These are phyloP conservation scores for Barypeithes pellucidus DNA, from an alignment of 2,888 invertebrate genomes.

Conservation along the genomic window DNA sequence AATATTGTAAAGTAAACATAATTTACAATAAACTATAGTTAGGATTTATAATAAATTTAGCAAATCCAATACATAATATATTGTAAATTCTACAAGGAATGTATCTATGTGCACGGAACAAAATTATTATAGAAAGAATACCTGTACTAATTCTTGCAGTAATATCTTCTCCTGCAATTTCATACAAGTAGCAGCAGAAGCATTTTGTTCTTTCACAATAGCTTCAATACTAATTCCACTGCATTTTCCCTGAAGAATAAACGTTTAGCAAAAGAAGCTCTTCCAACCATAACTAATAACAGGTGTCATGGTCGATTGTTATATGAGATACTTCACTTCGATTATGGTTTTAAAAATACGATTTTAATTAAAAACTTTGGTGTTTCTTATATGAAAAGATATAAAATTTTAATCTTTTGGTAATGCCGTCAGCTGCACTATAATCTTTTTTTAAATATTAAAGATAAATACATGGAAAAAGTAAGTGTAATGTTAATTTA, in stretches of 20 bases:
- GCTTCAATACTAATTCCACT: neutral
- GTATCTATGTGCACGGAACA: too few relatives aligned
- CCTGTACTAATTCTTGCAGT: too few relatives aligned
- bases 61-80: too few relatives aligned
- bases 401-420: slow-evolving; percentile 2
- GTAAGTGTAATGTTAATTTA: too few relatives aligned
- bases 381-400: slow-evolving; percentile 13
- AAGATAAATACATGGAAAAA: too few relatives aligned
- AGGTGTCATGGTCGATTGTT: slow-evolving; percentile 69
- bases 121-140: too few relatives aligned
- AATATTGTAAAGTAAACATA: too few relatives aligned
- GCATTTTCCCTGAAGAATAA: slow-evolving; percentile 15
- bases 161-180: too few relatives aligned
- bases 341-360: slow-evolving; percentile 65
- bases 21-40: too few relatives aligned
- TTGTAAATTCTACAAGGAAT: too few relatives aligned
- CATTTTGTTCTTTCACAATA: neutral
- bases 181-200: neutral
- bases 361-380: slow-evolving; percentile 43
- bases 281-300: slow-evolving; percentile 69
- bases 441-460: neutral
- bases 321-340: slow-evolving; percentile 62
- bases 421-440: neutral
- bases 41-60: too few relatives aligned
- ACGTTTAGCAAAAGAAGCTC: slow-evolving; percentile 50